These are phyloP conservation scores for Sceloporus tristichus DNA, from an alignment of 2,113 vertebrate species.

Conservation along the genomic window DNA sequence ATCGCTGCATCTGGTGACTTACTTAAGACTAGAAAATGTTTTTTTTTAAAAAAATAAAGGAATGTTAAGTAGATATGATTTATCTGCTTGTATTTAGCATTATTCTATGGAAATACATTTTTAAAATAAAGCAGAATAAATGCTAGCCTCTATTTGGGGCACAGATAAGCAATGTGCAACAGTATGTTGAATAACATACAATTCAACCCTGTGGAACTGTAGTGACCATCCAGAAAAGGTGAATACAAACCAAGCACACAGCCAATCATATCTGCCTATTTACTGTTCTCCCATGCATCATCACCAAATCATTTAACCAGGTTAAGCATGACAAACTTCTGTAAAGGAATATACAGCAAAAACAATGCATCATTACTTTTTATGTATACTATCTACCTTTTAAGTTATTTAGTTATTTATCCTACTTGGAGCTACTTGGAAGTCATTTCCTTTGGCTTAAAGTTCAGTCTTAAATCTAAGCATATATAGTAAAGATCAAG, in stretches of 20 bases:
- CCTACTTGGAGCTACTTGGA: neutral
- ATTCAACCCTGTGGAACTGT: neutral
- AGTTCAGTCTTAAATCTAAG: neutral
- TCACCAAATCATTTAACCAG: neutral
- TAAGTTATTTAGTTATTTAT: too few species aligned
- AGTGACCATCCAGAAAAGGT: too few species aligned
- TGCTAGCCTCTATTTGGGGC: neutral
- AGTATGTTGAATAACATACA: neutral
- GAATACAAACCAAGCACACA: neutral
- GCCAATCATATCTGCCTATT: neutral
- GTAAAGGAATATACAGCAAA: neutral
- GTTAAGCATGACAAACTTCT: neutral
- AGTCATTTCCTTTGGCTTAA: neutral
- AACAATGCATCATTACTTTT: neutral
- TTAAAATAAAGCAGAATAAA: constrained; percentile 28
- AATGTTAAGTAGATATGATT: constrained; percentile 17
- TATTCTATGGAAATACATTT: constrained; percentile 4
- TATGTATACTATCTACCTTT: too few species aligned
- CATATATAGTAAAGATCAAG: neutral
- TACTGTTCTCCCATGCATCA: neutral
- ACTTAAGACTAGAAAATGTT: too few species aligned
- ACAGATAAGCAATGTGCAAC: neutral
- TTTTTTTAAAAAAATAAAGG: neutral
- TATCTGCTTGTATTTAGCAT: constrained; percentile 6
- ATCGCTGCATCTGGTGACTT: too few species aligned